Evolutionary conservation across 2,113 vertebrate species (phyloP), one percentile per base, ranked within the genome.

Genomic region (Erythrocercus mccallii): DNA sequence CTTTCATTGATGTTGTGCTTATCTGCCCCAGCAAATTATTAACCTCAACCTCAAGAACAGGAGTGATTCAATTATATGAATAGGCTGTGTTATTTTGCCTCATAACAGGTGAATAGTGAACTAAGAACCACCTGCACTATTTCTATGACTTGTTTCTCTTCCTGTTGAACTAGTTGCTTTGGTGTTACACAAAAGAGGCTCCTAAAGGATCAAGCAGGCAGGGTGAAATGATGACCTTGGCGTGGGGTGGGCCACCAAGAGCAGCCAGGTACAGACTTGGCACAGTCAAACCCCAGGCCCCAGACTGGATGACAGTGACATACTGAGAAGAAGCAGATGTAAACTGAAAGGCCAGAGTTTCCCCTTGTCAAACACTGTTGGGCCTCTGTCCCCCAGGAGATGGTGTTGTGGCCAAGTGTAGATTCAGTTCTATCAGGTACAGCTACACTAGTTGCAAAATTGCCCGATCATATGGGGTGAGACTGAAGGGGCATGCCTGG

Each of bases 381-480:
- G 28, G 8, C 37, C 38, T 17, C 2, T 1, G 2, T 37, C 42
- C n/a, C 10, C 8, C 54, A 50, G 47, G 7, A 56, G 28, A 31
- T 25, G 0, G 1, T 3, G 0, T 14, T 30, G 42, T 57, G 35
- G 12, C 33, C 56, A 35, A 35, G 11, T 31, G 44, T 8, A 77
- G 54, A 18, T 6, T 48, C 40, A 38, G 20, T 58, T 65, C 17
- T 66, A 33, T 20, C 37, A 70, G 25, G 13, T 33, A 61, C 25
- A 57, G 17, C 16, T 56, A 18, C 7, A 33, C 15, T 30, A n/a
- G 42, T 38, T n/a, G 20, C 15, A 83, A 83, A 92, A 72, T 57
- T 37, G 12, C 20, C 33, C 64, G 15, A 5, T 50, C 38, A 31
- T 13, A 56, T 5, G 54, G 35, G 7, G 4, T 74, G 47, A 45